Percentiles rank a stretch among this genome's conserved stretches.
Evolutionary conservation across 2,113 vertebrate genomes (phyloP).

Genomic region (Siniperca knerii): DNA sequence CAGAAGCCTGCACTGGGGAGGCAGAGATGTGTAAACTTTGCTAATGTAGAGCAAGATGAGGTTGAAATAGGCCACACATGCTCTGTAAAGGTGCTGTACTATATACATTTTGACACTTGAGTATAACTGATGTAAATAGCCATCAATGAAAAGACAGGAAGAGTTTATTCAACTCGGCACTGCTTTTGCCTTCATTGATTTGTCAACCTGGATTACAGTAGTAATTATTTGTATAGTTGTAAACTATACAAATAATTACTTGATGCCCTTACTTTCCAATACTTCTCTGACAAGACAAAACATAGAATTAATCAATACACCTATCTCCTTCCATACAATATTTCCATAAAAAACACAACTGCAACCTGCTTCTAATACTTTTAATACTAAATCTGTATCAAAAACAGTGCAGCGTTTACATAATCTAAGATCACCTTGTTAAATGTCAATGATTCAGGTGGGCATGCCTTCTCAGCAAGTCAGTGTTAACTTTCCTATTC

Average conservation of each 20-base stretch:
- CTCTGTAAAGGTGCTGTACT: neutral
- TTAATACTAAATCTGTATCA: neutral
- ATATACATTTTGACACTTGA: neutral
- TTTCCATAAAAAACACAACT: neutral
- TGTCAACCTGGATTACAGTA: neutral
- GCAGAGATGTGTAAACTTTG: neutral
- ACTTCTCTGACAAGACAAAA: neutral
- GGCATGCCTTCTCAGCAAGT: neutral
- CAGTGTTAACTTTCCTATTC: neutral
- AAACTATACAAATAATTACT: neutral
- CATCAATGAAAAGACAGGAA: neutral
- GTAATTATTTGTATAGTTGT: neutral
- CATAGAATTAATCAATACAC: neutral
- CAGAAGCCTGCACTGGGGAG: neutral
- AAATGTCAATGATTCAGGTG: neutral
- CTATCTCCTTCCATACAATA: neutral
- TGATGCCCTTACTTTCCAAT: neutral
- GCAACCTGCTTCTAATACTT: neutral
- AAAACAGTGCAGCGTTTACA: neutral
- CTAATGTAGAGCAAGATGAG: neutral
- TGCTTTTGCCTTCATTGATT: neutral
- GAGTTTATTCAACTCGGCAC: neutral
- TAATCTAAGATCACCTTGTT: neutral
- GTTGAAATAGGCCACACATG: rapidly evolving
- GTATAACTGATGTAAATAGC: neutral